Evolutionary conservation across 2,888 invertebrate species (phyloP), one percentile per base, ranked within the genome.

Genomic region (Lydus trimaculatus): DNA sequence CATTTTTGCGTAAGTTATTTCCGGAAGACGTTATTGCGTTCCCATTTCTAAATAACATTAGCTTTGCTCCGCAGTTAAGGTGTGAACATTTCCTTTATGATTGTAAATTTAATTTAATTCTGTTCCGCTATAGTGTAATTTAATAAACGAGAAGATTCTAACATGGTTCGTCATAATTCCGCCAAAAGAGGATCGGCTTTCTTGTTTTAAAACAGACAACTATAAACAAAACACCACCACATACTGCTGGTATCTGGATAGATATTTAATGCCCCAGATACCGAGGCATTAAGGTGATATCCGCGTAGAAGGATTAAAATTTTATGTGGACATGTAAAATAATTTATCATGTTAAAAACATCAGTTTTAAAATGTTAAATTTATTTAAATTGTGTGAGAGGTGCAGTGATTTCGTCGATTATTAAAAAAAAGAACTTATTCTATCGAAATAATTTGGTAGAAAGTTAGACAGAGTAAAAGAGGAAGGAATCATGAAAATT

Each of bases 211-310:
- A 64, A 69, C 31, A 61, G 20, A 60, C n/a, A n/a, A n/a, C 31
- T 2, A 31, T 28, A 28, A 17, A 68, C 58, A 43, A 66, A 65
- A n/a, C n/a, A n/a, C n/a, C 66, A 65, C 68, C 69, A 66, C 64
- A 63, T 63, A 66, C 69, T 62, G 67, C 69, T 73, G 78, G 81
- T 80, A 81, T 77, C 80, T 79, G 81, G 81, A 81, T 78, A 80
- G 72, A 73, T 71, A 74, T 71, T 73, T 73, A 76, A 75, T 76
- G 81, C 79, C 80, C 81, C 77, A 78, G 81, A 79, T 81, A 80
- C 80, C 76, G 71, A 72, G 58, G 66, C 66, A 65, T 72, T 68
- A 68, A 39, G 36, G 67, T 70, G 69, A 61, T 72, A 58, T 58
- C 58, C 43, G 70, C 70, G 71, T 65, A 63, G 59, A 67, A 68